Evolutionary conservation across 2,113 vertebrate species (phyloP).

Genomic region (Connochaetes taurinus): DNA sequence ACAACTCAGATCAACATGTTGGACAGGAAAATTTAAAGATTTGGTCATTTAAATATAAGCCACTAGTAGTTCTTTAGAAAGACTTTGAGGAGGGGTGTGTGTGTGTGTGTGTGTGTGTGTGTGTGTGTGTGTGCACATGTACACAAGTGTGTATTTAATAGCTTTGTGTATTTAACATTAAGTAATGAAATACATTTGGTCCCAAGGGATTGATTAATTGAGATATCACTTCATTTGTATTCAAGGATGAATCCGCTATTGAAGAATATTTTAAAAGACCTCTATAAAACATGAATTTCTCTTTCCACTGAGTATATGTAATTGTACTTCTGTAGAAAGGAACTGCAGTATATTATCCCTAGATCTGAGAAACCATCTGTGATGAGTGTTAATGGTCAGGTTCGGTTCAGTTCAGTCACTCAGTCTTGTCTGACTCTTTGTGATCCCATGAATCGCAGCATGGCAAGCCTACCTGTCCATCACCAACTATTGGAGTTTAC

Average conservation of each 20-base stretch:
- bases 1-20: background rate
- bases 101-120: background rate
- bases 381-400: background rate
- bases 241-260: background rate
- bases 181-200: background rate
- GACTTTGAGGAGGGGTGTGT: background rate
- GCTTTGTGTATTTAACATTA: too few species aligned
- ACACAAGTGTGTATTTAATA: background rate
- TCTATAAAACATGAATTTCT: background rate
- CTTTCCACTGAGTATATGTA: background rate
- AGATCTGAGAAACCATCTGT: background rate
- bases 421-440: background rate
- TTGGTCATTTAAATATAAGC: background rate
- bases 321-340: background rate
- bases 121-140: background rate
- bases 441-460: background rate
- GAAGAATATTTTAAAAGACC: background rate
- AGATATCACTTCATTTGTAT: background rate
- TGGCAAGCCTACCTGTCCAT: background rate
- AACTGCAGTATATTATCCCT: background rate
- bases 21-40: background rate
- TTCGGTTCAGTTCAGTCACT: background rate
- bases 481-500: background rate
- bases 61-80: background rate
- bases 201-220: background rate